phyloP scores from a whole-genome alignment of 2,888 invertebrate species.

The Phrixothrix hirtus region DNA sequence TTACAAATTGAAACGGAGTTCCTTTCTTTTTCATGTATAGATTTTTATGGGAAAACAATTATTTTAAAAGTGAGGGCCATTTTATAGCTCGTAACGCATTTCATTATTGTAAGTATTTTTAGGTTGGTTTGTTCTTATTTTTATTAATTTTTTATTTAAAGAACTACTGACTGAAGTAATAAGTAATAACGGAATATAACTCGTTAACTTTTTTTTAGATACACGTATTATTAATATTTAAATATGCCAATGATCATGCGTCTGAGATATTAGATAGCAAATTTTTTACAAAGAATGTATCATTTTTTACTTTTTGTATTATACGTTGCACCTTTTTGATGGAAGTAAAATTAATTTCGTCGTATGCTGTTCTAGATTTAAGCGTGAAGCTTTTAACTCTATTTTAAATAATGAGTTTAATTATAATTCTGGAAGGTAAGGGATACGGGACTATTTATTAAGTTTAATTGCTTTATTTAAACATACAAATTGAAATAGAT shows the following conservation, averaged over 20 bases:
- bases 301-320: conserved; percentile 42
- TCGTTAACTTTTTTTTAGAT: conserved; percentile 18
- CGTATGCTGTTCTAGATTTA: conserved; percentile 2
- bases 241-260: conserved; percentile 47
- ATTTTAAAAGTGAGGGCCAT: too few relatives aligned
- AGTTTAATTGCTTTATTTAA: too few relatives aligned
- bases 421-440: too few relatives aligned
- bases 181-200: conserved; percentile 16
- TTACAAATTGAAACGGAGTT: too few relatives aligned
- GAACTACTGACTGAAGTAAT: conserved; percentile 19
- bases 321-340: conserved; percentile 19
- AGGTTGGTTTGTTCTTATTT: conserved; percentile 1
- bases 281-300: conserved; percentile 41
- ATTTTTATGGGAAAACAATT: too few relatives aligned
- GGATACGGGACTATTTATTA: too few relatives aligned
- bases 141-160: conserved; percentile 2
- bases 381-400: neutral
- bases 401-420: neutral
- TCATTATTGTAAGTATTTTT: too few relatives aligned
- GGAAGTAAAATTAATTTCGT: conserved; percentile 6
- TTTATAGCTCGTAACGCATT: too few relatives aligned
- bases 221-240: conserved; percentile 28
- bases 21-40: too few relatives aligned
- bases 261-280: conserved; percentile 51
- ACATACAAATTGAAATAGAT: too few relatives aligned